Conservation (phyloP, 2,888 invertebrate genomes). For the Mystacides longicornis region DNA sequence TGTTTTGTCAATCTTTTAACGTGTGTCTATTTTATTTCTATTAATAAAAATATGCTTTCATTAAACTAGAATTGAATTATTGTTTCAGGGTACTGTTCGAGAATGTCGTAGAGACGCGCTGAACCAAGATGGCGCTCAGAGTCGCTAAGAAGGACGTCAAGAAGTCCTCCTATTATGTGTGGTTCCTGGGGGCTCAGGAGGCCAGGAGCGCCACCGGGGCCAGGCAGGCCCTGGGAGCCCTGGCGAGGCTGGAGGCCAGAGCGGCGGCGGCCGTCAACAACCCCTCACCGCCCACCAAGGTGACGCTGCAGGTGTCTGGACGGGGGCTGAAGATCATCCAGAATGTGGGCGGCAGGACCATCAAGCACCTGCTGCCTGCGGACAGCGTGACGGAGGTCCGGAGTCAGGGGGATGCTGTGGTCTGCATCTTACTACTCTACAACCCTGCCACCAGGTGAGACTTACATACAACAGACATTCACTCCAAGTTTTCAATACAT, state of each 20-base stretch:
- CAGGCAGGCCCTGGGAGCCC: constrained; percentile 78
- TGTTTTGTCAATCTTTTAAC: too few species aligned
- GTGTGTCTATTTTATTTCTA: too few species aligned
- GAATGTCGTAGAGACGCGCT: too few species aligned
- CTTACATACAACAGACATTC: neutral
- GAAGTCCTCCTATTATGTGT: constrained; percentile 86
- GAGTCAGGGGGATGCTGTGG: constrained; percentile 87
- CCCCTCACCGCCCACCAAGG: constrained; percentile 73
- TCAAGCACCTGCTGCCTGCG: constrained; percentile 91
- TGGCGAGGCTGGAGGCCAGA: constrained; percentile 75
- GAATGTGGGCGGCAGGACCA: constrained; percentile 54
- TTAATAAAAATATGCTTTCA: too few species aligned
- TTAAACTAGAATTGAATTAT: too few species aligned
- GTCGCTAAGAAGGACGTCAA: constrained; percentile 73
- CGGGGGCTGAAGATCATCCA: constrained; percentile 94
- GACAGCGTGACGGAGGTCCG: constrained; percentile 88
- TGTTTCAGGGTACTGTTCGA: too few species aligned
- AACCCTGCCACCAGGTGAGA: constrained; percentile 77
- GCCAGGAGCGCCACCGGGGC: constrained; percentile 80
- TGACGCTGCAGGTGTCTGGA: constrained; percentile 42
- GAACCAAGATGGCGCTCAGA: constrained; percentile 62
- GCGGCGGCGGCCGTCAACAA: constrained; percentile 74
- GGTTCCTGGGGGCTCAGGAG: constrained; percentile 95
- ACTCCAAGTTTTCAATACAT: too few species aligned
- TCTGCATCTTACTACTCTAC: constrained; percentile 85